Base-by-base conservation (phyloP, 2,797 vertebrate species). In the Lacerta viridis region DNA sequence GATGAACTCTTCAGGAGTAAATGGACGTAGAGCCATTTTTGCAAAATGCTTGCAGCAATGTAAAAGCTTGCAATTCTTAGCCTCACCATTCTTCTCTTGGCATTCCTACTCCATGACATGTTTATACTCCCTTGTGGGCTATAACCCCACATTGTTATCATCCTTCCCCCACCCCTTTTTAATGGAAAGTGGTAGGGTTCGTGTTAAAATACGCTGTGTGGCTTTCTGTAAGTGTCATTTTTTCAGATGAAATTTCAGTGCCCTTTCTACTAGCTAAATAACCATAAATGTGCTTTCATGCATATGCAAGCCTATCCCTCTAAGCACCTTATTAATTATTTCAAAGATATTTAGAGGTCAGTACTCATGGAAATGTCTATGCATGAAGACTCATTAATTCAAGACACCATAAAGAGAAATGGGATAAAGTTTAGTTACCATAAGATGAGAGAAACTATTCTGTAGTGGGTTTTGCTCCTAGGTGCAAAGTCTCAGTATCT, bases 271-370 rank as follows among this genome's bases (percentile, higher is more conserved):
- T 91, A 95, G 88, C 93, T 93, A 93, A 96, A 95, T 89, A 93
- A 92, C 93, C 75, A 92, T 88, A 95, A 95, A 94, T 86, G 64
- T 91, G 91, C 79, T 91, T 94, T 93, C 94, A 96, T 96, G 93
- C 93, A 95, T 96, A 97, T 97, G 96, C 87, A 97, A 96, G 95
- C 95, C 87, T 91, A 80, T 91, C 86, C 90, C 94, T 94, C 92
- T 94, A 95, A 97, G 95, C 92, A 96, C 92, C 92, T 95, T 96
- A 96, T 95, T 97, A 97, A 97, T 97, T 96, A 97, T 97, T 96
- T 96, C 96, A 96, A 96, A 97, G 95, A 94, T 91, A 96, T 93
- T 91, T 97, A 94, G 96, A 97, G 96, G 96, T 97, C 96, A 97
- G 89, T 78, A 93, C 94, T 96, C 93, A 92, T 43, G 92, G 89